These are phyloP conservation scores for Ectropis grisescens DNA, from an alignment of 1,140 invertebrate genomes.

Conservation along the genomic window DNA sequence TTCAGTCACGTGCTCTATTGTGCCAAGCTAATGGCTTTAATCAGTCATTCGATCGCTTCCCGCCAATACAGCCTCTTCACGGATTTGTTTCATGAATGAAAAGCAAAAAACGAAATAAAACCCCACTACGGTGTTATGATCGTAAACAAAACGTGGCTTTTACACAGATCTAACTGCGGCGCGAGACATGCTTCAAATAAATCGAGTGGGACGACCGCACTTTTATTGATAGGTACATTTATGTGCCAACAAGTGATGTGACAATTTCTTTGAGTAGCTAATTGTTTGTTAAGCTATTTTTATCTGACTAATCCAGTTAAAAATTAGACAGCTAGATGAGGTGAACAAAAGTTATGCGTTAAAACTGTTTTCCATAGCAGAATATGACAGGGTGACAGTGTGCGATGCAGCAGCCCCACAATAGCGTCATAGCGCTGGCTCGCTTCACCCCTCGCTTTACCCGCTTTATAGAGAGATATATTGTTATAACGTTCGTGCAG, in stretches of 20 bases:
- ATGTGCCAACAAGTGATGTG: too few species aligned
- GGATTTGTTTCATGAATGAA: slow-evolving; percentile 52
- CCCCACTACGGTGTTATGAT: slow-evolving; percentile 23
- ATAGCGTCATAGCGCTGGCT: slow-evolving; percentile 2
- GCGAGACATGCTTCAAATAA: too few species aligned
- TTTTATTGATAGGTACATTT: too few species aligned
- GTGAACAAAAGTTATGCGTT: too few species aligned
- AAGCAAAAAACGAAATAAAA: slow-evolving; percentile 24
- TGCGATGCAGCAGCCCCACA: neutral
- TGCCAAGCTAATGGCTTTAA: slow-evolving; percentile 51
- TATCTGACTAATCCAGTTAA: too few species aligned
- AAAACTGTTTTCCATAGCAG: too few species aligned
- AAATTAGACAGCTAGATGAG: too few species aligned
- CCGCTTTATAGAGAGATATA: slow-evolving; percentile 50
- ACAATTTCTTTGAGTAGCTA: too few species aligned
- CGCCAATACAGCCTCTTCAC: slow-evolving; percentile 41
- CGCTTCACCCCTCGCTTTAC: slow-evolving; percentile 40
- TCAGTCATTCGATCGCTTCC: slow-evolving; percentile 43
- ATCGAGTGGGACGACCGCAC: too few species aligned
- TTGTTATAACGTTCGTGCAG: slow-evolving; percentile 36
- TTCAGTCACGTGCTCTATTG: slow-evolving; percentile 49
- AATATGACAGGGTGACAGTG: too few species aligned
- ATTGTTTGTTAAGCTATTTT: too few species aligned
- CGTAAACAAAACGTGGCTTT: slow-evolving; percentile 12
- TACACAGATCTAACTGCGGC: neutral